Percentiles rank a stretch among this genome's conserved stretches.
These are phyloP conservation scores for Hemiscyllium ocellatum DNA, from an alignment of 2,113 vertebrate genomes.

Conservation along the genomic window DNA sequence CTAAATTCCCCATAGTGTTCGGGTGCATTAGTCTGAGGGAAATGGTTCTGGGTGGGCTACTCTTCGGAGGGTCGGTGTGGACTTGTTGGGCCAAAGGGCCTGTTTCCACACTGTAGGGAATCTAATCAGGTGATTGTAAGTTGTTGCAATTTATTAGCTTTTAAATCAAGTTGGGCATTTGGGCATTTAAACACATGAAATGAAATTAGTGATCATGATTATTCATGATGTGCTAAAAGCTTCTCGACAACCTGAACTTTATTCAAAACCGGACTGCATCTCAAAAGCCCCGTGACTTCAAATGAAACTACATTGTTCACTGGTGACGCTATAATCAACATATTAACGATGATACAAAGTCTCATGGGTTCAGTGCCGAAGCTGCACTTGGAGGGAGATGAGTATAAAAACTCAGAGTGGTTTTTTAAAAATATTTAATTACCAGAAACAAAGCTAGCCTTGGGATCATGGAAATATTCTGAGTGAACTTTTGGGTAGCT, in stretches of 20 bases:
- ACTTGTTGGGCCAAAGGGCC: no score
- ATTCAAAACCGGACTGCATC: neutral
- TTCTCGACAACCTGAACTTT: neutral
- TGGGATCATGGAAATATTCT: neutral
- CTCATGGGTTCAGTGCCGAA: neutral
- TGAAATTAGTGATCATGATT: neutral
- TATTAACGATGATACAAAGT: neutral
- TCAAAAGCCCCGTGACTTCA: neutral
- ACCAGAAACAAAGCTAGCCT: neutral
- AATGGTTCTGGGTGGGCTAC: no score
- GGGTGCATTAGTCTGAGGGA: no score
- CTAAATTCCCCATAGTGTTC: no score
- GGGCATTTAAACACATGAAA: neutral
- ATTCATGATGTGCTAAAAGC: neutral
- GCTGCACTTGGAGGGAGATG: neutral
- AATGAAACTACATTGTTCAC: neutral
- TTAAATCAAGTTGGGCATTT: neutral
- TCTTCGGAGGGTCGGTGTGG: no score
- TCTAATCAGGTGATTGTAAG: no score
- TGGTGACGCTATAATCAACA: neutral
- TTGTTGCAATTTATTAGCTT: neutral
- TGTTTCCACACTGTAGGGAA: no score
- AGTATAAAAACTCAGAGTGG: neutral
- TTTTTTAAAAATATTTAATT: neutral
- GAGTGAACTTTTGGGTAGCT: neutral